Conservation (phyloP, 2,113 vertebrate species). For the Sylvia atricapilla region DNA sequence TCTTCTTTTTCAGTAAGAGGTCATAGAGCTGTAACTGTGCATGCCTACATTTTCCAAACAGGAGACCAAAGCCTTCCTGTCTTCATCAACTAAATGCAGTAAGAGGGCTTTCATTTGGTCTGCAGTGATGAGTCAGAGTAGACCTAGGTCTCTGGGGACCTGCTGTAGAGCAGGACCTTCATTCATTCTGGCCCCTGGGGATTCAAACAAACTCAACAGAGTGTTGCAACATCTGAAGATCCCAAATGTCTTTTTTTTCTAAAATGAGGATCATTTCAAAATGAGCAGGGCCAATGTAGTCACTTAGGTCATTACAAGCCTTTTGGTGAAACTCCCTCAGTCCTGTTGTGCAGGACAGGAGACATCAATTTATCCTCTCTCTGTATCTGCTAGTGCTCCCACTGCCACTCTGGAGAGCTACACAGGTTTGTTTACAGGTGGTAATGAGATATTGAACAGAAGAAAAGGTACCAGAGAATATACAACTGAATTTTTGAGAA, state of each 20-base stretch:
- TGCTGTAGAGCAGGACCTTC: not conserved
- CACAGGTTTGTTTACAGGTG: not conserved
- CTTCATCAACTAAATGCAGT: not conserved
- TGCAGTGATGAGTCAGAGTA: not conserved
- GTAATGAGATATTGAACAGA: not conserved
- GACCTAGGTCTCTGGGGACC: rapidly evolving
- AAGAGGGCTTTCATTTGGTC: not conserved
- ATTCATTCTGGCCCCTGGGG: not conserved
- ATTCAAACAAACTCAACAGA: not conserved
- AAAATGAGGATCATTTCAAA: not conserved
- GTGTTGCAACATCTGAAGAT: not conserved
- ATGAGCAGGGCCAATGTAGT: rapidly evolving
- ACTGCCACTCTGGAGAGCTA: not conserved
- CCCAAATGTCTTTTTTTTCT: not conserved
- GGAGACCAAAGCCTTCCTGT: not conserved
- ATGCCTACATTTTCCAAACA: not conserved
- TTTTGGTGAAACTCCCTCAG: not conserved
- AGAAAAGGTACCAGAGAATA: not conserved
- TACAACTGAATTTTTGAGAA: not conserved
- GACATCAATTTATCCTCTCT: not conserved
- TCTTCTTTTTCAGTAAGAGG: not conserved
- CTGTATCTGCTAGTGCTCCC: not conserved
- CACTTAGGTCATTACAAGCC: not conserved
- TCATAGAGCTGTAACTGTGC: rapidly evolving
- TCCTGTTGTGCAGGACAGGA: rapidly evolving